Evolutionary conservation across 2,797 vertebrate genomes (phyloP).

Genomic region (Salarias fasciatus): DNA sequence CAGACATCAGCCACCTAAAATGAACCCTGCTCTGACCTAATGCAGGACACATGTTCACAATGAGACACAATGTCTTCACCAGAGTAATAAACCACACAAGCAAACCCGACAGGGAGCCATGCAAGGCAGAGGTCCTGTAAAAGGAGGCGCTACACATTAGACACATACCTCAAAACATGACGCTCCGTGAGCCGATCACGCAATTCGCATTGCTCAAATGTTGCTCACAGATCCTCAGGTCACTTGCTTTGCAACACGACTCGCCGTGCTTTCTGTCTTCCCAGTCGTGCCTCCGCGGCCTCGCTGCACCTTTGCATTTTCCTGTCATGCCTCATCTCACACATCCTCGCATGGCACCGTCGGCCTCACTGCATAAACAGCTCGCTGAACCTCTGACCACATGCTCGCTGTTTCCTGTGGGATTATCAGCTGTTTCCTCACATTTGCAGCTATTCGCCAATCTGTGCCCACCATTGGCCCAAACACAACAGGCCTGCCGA

Average conservation of each 20-base stretch:
- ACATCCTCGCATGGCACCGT: constrained; percentile 61
- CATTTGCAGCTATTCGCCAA: constrained; percentile 49
- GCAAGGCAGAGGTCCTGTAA: constrained; percentile 1
- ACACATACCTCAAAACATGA: too few species aligned
- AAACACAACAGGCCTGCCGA: constrained; percentile 26
- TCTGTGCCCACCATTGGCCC: constrained; percentile 48
- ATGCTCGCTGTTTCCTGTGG: constrained; percentile 68
- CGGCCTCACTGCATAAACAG: constrained; percentile 56
- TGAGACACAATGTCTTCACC: constrained; percentile 1
- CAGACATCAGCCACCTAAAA: background rate
- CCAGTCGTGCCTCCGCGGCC: constrained; percentile 9
- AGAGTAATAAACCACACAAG: background rate
- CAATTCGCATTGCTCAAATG: constrained; percentile 8
- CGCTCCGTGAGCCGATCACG: too few species aligned
- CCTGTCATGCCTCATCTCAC: constrained; percentile 53
- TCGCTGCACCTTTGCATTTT: constrained; percentile 58
- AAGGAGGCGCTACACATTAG: constrained; percentile 2
- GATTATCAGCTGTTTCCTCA: constrained; percentile 72
- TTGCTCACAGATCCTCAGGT: constrained; percentile 37
- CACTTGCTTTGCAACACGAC: constrained; percentile 28
- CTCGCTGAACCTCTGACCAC: constrained; percentile 51
- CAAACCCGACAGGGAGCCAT: background rate
- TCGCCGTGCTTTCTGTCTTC: constrained; percentile 31
- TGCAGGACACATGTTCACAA: background rate
- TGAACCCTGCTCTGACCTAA: background rate